These are phyloP conservation scores for Hemichromis elongatus DNA, from an alignment of 2,113 vertebrate genomes.

Conservation along the genomic window DNA sequence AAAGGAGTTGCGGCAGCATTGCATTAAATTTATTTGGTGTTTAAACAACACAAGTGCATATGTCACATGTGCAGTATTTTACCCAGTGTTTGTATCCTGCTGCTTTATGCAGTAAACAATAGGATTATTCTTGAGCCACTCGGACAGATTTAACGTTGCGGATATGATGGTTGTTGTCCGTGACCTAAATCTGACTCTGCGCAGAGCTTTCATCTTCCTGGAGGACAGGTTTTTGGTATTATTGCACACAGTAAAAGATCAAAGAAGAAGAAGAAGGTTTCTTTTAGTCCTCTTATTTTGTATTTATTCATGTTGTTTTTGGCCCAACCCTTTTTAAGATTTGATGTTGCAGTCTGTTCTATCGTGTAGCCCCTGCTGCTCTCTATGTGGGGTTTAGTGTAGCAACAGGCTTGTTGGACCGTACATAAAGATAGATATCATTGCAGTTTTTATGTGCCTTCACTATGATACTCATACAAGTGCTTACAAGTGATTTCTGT, in stretches of 20 bases:
- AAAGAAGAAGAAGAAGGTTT: not conserved
- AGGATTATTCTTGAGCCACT: constrained; percentile 18
- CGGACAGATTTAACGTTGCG: not conserved
- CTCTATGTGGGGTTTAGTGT: not conserved
- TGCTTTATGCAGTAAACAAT: constrained; percentile 20
- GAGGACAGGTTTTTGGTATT: not conserved
- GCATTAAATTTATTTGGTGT: not conserved
- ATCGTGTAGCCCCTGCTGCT: not conserved
- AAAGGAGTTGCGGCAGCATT: not conserved
- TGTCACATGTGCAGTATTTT: not conserved
- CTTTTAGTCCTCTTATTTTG: not conserved
- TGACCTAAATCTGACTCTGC: constrained; percentile 49
- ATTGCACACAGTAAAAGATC: not conserved
- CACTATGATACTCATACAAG: not conserved
- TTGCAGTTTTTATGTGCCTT: not conserved
- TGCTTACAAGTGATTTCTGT: not conserved
- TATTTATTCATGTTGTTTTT: not conserved
- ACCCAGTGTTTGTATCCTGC: not conserved
- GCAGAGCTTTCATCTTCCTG: constrained; percentile 9
- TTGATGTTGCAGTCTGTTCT: not conserved
- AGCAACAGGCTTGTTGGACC: not conserved
- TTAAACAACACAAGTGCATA: not conserved
- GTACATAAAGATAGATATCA: not conserved
- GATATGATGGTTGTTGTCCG: not conserved
- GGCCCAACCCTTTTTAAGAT: not conserved